Evolutionary conservation across 1,140 invertebrate species (phyloP).

Genomic region (Drosophila mojavensis): DNA sequence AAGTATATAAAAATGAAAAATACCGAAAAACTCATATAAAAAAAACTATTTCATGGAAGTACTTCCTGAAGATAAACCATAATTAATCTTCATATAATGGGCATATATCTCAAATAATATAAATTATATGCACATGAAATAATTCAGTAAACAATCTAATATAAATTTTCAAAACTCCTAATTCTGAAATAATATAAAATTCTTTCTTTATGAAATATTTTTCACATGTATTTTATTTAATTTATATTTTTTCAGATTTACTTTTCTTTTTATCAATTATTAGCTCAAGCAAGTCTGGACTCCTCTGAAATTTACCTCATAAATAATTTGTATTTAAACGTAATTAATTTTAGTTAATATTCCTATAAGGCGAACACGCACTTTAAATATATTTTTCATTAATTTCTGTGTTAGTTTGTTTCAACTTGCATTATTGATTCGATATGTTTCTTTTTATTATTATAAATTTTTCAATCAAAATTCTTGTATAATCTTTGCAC

Average conservation of each 20-base stretch:
- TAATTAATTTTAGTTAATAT: background rate
- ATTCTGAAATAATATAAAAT: no score
- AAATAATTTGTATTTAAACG: background rate
- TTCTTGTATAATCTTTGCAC: slow-evolving; percentile 24
- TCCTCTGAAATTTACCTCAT: slow-evolving; percentile 11
- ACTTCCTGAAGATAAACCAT: no score
- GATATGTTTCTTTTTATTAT: slow-evolving; percentile 31
- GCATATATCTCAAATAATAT: no score
- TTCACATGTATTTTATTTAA: background rate
- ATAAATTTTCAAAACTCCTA: background rate
- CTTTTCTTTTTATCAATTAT: background rate
- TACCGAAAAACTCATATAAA: no score
- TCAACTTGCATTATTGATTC: slow-evolving; percentile 21
- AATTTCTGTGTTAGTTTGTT: slow-evolving; percentile 7
- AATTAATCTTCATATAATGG: no score
- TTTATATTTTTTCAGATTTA: background rate
- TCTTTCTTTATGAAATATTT: background rate
- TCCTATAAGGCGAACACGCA: background rate
- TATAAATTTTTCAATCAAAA: slow-evolving; percentile 26
- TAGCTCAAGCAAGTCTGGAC: background rate
- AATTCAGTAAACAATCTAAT: background rate
- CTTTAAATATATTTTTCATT: background rate
- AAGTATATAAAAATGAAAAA: no score
- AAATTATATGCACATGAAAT: no score
- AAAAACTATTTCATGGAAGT: no score